phyloP scores from a whole-genome alignment of 1,140 invertebrate genomes.

The Bombus cullumanus region DNA sequence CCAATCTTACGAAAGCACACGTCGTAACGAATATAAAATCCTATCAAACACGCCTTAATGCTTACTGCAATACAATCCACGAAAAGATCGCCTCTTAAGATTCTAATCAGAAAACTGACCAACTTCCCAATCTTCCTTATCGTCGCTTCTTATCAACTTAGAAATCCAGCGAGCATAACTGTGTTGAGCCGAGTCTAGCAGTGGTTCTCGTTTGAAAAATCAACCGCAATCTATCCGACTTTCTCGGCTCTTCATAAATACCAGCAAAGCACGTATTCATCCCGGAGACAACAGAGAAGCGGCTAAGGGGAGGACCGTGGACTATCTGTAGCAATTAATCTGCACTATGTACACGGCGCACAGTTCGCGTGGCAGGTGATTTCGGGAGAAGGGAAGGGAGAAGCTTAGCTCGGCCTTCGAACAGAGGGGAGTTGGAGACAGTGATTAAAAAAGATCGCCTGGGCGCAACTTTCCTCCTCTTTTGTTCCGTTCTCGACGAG shows the following conservation, averaged over 20 bases:
- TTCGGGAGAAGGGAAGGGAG: neutral
- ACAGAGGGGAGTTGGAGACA: neutral
- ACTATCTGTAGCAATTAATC: constrained; percentile 48
- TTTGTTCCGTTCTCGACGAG: neutral
- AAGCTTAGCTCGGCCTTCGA: neutral
- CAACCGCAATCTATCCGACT: neutral
- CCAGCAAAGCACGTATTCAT: constrained; percentile 2
- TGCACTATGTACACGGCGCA: neutral
- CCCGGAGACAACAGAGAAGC: neutral
- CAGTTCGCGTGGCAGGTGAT: neutral
- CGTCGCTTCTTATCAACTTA: no score
- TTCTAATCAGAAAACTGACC: neutral
- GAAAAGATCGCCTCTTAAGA: neutral
- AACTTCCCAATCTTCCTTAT: neutral
- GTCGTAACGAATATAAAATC: neutral
- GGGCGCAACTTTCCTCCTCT: neutral
- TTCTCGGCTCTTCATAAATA: neutral
- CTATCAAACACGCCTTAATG: no score
- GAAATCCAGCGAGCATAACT: neutral
- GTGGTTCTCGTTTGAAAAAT: neutral
- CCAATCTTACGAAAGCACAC: no score
- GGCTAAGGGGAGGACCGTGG: neutral
- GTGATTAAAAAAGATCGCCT: constrained; percentile 34
- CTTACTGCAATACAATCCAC: neutral
- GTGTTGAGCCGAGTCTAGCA: neutral